Conservation (phyloP, 1,140 invertebrate genomes). For the Calephelis nemesis region DNA sequence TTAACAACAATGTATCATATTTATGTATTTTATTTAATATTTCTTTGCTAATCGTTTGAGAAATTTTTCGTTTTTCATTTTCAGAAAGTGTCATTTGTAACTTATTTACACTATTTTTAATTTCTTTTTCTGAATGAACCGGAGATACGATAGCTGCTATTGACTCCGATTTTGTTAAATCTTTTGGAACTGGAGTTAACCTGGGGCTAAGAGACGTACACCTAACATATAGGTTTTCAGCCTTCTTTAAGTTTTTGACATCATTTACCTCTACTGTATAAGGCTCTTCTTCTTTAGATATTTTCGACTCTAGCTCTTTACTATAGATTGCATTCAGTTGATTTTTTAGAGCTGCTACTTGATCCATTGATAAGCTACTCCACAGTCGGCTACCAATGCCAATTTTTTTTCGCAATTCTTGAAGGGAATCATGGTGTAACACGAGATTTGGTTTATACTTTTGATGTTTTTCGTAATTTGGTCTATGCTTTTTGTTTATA, state of each 20-base stretch:
- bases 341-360: slow-evolving; percentile 89
- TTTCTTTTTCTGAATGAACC: slow-evolving; percentile 65
- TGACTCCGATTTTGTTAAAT: slow-evolving; percentile 78
- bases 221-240: slow-evolving; percentile 82
- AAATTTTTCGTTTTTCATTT: slow-evolving; percentile 86
- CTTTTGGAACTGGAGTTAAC: slow-evolving; percentile 42
- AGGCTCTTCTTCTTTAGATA: slow-evolving; percentile 55
- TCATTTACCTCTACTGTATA: slow-evolving; percentile 81
- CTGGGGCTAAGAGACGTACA: slow-evolving; percentile 81
- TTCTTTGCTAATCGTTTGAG: slow-evolving; percentile 86
- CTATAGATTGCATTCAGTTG: slow-evolving; percentile 92
- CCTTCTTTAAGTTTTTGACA: slow-evolving; percentile 56
- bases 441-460: slow-evolving; percentile 35
- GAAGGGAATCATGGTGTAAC: slow-evolving; percentile 51
- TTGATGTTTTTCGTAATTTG: slow-evolving; percentile 35
- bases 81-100: slow-evolving; percentile 81
- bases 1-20: slow-evolving; percentile 66
- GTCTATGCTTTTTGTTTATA: slow-evolving; percentile 80
- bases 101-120: slow-evolving; percentile 75
- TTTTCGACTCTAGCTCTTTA: slow-evolving; percentile 75
- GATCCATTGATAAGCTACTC: slow-evolving; percentile 91
- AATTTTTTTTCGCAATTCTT: slow-evolving; percentile 73
- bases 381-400: slow-evolving; percentile 87
- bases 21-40: slow-evolving; percentile 82
- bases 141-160: slow-evolving; percentile 77